A percentile compares a stretch with the other conserved stretches of the same genome.
Evolutionary conservation across 2,888 invertebrate species (phyloP).

Genomic region (Platycnemis pennipes): DNA sequence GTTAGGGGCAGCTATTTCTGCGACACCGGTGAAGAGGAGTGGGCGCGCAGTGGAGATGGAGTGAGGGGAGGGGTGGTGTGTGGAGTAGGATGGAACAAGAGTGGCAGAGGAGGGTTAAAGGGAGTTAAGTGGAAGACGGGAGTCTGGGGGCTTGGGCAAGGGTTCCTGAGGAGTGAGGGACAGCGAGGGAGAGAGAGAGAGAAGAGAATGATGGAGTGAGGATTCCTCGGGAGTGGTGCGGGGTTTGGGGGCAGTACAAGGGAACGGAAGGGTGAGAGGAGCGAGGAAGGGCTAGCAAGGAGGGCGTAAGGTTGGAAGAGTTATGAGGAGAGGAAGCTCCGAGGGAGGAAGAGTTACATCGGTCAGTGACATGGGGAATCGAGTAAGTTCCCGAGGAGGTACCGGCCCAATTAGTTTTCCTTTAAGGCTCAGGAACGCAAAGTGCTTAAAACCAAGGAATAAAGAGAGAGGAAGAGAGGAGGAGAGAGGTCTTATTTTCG

Average conservation of each 20-base stretch:
- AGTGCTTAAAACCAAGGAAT: slow-evolving; percentile 16
- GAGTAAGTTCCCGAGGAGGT: slow-evolving; percentile 8
- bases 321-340: background rate
- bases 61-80: too few relatives aligned
- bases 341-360: background rate
- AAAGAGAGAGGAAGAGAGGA: too few relatives aligned
- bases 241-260: background rate
- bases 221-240: background rate
- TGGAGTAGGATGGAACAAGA: too few relatives aligned
- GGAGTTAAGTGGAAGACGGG: background rate
- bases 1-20: too few relatives aligned
- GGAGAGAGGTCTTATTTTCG: background rate
- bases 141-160: background rate
- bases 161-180: background rate
- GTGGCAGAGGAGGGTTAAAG: background rate
- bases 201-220: background rate
- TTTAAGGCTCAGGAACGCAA: background rate
- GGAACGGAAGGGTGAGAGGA: background rate
- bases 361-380: slow-evolving; percentile 18
- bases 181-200: background rate
- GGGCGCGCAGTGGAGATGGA: too few relatives aligned
- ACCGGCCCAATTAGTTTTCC: slow-evolving; percentile 3
- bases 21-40: too few relatives aligned
- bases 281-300: background rate
- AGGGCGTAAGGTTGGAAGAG: background rate